phyloP scores from a whole-genome alignment of 2,888 invertebrate species.

The Nysson spinosus region DNA sequence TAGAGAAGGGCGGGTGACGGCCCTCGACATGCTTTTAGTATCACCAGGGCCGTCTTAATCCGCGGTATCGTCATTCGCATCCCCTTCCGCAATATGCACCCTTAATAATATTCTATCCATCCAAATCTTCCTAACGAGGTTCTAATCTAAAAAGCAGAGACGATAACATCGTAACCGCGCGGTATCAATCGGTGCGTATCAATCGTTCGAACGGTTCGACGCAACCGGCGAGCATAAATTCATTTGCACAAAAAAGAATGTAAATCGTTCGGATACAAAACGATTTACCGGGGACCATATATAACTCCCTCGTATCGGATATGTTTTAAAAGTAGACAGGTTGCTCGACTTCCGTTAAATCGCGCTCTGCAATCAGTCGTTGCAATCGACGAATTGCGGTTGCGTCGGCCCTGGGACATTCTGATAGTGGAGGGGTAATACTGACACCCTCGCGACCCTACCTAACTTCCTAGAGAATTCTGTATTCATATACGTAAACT shows the following conservation, averaged over 20 bases:
- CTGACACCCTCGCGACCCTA: conserved; percentile 1
- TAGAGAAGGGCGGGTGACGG: conserved; percentile 29
- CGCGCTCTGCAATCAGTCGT: conserved; percentile 55
- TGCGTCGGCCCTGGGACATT: conserved; percentile 56
- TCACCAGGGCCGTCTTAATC: conserved; percentile 13
- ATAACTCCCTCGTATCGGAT: conserved; percentile 51
- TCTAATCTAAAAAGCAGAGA: too few relatives aligned
- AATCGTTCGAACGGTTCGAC: too few relatives aligned
- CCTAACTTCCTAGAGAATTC: conserved; percentile 11
- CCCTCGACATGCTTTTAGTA: conserved; percentile 18
- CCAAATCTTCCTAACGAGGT: too few relatives aligned
- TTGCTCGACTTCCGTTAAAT: conserved; percentile 54
- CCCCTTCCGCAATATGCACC: too few relatives aligned
- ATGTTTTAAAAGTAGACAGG: conserved; percentile 56
- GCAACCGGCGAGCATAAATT: conserved; percentile 18
- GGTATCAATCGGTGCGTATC: too few relatives aligned
- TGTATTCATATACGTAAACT: conserved; percentile 4
- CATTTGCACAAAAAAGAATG: conserved; percentile 50
- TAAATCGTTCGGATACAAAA: conserved; percentile 49
- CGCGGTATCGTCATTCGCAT: conserved; percentile 1
- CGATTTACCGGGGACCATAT: conserved; percentile 43
- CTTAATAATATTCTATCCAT: too few relatives aligned
- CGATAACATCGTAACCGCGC: too few relatives aligned
- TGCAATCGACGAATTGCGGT: conserved; percentile 60
- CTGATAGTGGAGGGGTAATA: conserved; percentile 37